Conservation (phyloP, 2,797 vertebrate species). For the Carapus acus region DNA sequence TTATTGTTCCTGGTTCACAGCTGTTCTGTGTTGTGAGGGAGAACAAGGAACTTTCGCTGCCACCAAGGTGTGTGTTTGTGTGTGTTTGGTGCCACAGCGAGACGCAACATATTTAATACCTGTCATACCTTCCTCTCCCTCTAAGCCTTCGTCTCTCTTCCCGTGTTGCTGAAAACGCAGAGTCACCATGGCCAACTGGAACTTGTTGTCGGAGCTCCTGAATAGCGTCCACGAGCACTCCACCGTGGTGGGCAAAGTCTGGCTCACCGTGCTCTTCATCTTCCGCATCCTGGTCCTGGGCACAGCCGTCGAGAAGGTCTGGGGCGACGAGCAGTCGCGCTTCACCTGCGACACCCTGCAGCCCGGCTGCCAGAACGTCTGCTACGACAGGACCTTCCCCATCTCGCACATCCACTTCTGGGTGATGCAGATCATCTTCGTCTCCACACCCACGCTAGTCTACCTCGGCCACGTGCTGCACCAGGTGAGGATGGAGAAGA, state of each 20-base stretch:
- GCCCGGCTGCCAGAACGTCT: slow-evolving; percentile 86
- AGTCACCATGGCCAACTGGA: slow-evolving; percentile 82
- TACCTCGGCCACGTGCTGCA: slow-evolving; percentile 91
- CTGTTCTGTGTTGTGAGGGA: too few species aligned
- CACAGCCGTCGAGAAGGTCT: slow-evolving; percentile 80
- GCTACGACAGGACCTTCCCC: slow-evolving; percentile 90
- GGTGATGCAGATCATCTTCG: slow-evolving; percentile 99
- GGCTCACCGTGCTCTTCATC: slow-evolving; percentile 84
- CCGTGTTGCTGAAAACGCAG: slow-evolving; percentile 32
- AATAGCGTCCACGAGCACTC: slow-evolving; percentile 86
- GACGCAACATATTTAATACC: too few species aligned
- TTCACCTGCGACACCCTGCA: slow-evolving; percentile 89
- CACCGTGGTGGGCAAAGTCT: slow-evolving; percentile 85
- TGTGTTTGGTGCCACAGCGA: too few species aligned
- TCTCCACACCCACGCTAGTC: slow-evolving; percentile 92
- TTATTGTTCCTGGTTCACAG: too few species aligned
- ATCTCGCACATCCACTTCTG: slow-evolving; percentile 98
- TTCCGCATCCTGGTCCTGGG: slow-evolving; percentile 85
- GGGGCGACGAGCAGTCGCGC: slow-evolving; percentile 82
- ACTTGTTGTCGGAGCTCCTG: slow-evolving; percentile 80
- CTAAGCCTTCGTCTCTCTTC: slow-evolving; percentile 44
- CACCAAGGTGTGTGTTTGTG: too few species aligned
- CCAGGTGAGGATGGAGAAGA: slow-evolving; percentile 81
- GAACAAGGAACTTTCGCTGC: too few species aligned
- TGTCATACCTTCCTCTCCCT: too few species aligned